phyloP scores from a whole-genome alignment of 2,888 invertebrate genomes.

The Tipula unca region DNA sequence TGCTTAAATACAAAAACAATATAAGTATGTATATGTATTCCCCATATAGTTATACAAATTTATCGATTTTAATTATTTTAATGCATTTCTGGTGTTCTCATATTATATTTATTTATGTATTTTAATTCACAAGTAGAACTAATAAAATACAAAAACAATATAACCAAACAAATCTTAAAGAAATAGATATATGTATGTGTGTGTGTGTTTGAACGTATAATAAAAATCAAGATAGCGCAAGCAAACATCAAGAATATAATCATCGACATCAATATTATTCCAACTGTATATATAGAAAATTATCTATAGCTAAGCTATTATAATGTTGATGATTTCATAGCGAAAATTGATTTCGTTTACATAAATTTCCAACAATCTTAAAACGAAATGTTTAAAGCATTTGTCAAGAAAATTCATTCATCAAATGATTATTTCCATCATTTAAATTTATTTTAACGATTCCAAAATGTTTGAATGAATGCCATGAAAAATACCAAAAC shows the following conservation, averaged over 20 bases:
- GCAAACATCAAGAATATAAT: not conserved
- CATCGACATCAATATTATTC: not conserved
- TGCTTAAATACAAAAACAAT: not conserved
- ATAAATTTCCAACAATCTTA: not conserved
- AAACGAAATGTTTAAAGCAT: not conserved
- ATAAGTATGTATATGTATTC: not conserved
- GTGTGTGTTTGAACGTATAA: not conserved
- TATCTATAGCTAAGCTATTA: not conserved
- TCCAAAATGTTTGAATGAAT: not conserved
- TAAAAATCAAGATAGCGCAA: not conserved
- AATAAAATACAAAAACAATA: not conserved
- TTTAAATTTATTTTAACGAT: slow-evolving; percentile 14
- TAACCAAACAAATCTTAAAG: not conserved
- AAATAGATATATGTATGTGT: not conserved
- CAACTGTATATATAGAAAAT: not conserved
- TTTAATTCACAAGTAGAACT: not conserved
- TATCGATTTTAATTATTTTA: not conserved
- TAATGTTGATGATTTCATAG: not conserved
- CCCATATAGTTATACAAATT: not conserved
- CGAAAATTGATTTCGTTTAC: slow-evolving; percentile 8
- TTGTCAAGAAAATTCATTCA: not conserved
- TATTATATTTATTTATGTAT: not conserved
- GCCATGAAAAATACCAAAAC: slow-evolving; percentile 8
- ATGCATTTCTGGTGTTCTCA: not conserved
- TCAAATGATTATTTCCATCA: not conserved